Conservation (phyloP, 64 coral and sea anemone genomes). For the Acropora yongei region DNA sequence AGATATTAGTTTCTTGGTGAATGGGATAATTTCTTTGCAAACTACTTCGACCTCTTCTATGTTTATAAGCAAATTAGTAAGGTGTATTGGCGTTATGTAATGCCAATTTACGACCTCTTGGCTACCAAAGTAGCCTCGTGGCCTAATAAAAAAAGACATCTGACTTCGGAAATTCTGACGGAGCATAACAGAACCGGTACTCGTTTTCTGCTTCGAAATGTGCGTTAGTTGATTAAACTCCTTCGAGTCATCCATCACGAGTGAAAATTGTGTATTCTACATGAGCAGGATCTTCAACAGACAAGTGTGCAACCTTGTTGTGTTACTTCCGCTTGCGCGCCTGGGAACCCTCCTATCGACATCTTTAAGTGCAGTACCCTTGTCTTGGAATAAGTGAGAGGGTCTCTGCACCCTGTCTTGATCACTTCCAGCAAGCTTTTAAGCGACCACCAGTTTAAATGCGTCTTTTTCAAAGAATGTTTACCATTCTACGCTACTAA, state of each 20-base stretch:
- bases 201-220: background rate
- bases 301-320: background rate
- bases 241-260: background rate
- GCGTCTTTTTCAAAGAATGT: background rate
- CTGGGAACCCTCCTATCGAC: slow-evolving; percentile 2
- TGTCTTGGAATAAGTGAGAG: background rate
- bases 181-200: background rate
- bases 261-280: background rate
- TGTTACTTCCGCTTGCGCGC: background rate
- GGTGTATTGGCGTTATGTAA: no score
- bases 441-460: background rate
- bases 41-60: no score
- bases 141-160: no score
- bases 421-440: background rate
- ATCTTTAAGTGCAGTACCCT: background rate
- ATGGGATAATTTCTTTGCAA: no score
- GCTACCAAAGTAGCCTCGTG: no score
- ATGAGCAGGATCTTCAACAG: background rate
- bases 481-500: background rate
- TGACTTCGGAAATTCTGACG: background rate
- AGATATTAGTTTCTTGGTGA: no score
- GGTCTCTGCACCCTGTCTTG: background rate
- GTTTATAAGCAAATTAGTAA: no score
- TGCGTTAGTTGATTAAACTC: background rate
- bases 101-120: no score